Evolutionary conservation across 2,113 vertebrate genomes (phyloP).

Genomic region (Cyanoliseus patagonus): DNA sequence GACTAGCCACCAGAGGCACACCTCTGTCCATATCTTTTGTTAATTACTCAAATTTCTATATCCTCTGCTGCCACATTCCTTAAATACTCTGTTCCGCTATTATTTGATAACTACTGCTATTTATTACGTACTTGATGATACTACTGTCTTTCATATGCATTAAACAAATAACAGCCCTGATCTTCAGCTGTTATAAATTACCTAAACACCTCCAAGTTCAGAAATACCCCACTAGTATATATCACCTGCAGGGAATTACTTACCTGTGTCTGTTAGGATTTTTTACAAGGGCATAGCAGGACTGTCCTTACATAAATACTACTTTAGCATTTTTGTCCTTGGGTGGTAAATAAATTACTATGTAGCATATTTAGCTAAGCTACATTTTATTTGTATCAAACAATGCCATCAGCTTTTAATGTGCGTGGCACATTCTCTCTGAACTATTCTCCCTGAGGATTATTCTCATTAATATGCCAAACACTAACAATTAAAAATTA

Average conservation of each 20-base stretch:
- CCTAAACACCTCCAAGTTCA: background rate
- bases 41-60: background rate
- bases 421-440: background rate
- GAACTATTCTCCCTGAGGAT: background rate
- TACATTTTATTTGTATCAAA: background rate
- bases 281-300: background rate
- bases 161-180: background rate
- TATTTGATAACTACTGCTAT: background rate
- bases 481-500: conserved; percentile 39
- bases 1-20: background rate
- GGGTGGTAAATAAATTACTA: background rate
- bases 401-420: background rate
- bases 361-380: background rate
- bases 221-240: accelerated
- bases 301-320: background rate
- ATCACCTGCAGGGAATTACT: background rate
- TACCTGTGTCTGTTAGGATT: background rate
- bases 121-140: background rate
- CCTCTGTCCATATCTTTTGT: background rate
- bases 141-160: background rate
- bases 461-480: background rate
- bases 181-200: background rate
- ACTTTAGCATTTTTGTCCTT: background rate
- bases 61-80: background rate
- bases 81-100: background rate